Evolutionary conservation across 2,113 vertebrate genomes (phyloP), one percentile per base, ranked within the genome.

Genomic region (Morphnarchus princeps): DNA sequence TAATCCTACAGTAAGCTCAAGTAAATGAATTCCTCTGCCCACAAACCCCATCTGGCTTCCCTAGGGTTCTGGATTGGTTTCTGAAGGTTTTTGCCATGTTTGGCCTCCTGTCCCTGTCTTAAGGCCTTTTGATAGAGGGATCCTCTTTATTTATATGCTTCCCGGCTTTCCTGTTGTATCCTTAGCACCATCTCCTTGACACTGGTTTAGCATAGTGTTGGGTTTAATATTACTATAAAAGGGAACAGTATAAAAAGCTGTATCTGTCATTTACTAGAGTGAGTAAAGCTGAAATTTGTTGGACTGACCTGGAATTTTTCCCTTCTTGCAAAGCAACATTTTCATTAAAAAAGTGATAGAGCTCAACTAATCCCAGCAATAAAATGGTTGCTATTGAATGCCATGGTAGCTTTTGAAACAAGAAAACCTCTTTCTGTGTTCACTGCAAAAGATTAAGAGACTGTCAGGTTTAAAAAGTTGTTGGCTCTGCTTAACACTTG

Each of bases 281-380:
- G 45, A 97, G 71, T 92, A 93, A 94, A 97, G 81, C 13, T 91
- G 84, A 97, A 96, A 90, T 92, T 87, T 90, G 11, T 78, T 96
- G 70, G 71, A 65, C 63, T 76, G 80, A 92, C 69, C 52, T 91
- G 36, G 47, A 95, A 55, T 92, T 95, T 91, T 95, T 87, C 58
- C 61, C 40, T 82, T 90, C 22, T 95, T 88, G 52, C 22, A 87
- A 93, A 89, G 40, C 40, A 86, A 86, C 1, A 34, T 91, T 94
- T 96, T 97, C n/a, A 58, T 90, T 92, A 66, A 59, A 96, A 49
- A 97, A 73, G 65, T 90, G 62, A 90, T 95, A 97, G 80, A 91
- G 50, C 76, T 97, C 73, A 14, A 83, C 95, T 97, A 98, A 98
- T 97, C 87, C 84, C 63, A 94, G 91, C 90, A 94, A 96, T 97